Conservation (phyloP, 2,113 vertebrate genomes). For the Chloropsis hardwickii region DNA sequence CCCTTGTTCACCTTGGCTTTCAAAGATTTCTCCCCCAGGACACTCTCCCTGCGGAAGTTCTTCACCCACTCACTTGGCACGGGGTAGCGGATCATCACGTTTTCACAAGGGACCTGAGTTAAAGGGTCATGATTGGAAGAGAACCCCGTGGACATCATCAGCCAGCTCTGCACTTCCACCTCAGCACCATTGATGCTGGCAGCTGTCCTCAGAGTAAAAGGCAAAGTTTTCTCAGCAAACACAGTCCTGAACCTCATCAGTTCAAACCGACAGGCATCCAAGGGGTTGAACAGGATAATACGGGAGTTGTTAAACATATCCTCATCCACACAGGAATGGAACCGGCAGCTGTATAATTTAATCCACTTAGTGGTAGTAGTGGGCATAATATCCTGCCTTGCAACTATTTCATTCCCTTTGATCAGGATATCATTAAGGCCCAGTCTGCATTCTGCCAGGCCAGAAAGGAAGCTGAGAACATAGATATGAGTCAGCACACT, state of each 20-base stretch:
- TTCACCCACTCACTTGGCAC: constrained; percentile 87
- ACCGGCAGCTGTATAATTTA: constrained; percentile 76
- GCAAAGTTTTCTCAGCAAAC: constrained; percentile 83
- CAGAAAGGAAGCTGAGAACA: constrained; percentile 83
- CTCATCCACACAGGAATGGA: constrained; percentile 82
- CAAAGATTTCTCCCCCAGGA: constrained; percentile 85
- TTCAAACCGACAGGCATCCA: constrained; percentile 82
- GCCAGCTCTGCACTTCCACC: constrained; percentile 90
- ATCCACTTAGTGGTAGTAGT: constrained; percentile 89
- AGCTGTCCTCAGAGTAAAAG: constrained; percentile 83
- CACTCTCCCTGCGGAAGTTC: constrained; percentile 86
- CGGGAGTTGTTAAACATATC: constrained; percentile 73
- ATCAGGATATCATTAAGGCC: constrained; percentile 86
- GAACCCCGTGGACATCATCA: constrained; percentile 85
- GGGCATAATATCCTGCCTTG: constrained; percentile 87
- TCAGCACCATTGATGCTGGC: constrained; percentile 82
- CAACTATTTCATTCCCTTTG: constrained; percentile 87
- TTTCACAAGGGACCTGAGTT: constrained; percentile 86
- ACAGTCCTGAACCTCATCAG: constrained; percentile 83
- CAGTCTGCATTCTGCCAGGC: constrained; percentile 80
- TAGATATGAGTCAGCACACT: constrained; percentile 80
- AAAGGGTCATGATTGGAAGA: constrained; percentile 83
- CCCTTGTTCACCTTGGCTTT: constrained; percentile 90
- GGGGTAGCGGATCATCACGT: constrained; percentile 84
- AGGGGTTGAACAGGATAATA: constrained; percentile 79